Percentiles rank a stretch among this genome's conserved stretches.
Conservation (phyloP, 1,140 invertebrate genomes). For the Bombus terrestris region DNA sequence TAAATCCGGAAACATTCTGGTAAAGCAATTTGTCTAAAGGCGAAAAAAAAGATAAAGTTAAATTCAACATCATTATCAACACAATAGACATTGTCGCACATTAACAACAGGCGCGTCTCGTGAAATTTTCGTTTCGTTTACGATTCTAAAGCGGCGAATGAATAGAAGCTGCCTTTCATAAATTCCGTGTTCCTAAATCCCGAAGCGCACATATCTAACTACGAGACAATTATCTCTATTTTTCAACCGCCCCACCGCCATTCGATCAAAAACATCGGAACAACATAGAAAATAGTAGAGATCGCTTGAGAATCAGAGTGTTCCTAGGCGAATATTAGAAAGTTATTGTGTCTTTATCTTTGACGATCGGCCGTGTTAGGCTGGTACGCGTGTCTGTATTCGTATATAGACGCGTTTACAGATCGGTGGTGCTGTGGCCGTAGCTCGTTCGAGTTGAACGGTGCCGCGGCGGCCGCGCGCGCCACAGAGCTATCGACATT, state of each 20-base stretch:
- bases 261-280: not conserved
- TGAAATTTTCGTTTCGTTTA: not conserved
- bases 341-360: constrained; percentile 69
- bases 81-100: too few species aligned
- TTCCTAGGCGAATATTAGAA: constrained; percentile 59
- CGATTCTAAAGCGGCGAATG: too few species aligned
- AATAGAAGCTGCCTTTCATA: too few species aligned
- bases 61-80: too few species aligned
- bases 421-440: not conserved
- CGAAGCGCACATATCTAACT: too few species aligned
- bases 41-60: too few species aligned
- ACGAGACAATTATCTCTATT: too few species aligned
- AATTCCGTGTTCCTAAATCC: too few species aligned
- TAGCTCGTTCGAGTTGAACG: constrained; percentile 57
- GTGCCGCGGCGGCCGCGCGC: constrained; percentile 50
- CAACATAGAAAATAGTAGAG: not conserved
- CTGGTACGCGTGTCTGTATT: not conserved
- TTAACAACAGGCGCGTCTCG: too few species aligned
- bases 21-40: too few species aligned
- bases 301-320: constrained; percentile 34
- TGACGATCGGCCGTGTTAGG: constrained; percentile 57
- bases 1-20: too few species aligned
- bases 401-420: not conserved
- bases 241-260: not conserved
- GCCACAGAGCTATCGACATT: constrained; percentile 74